Evolutionary conservation across 2,797 vertebrate species (phyloP), one percentile per base, ranked within the genome.

Genomic region (Borostomias antarcticus): DNA sequence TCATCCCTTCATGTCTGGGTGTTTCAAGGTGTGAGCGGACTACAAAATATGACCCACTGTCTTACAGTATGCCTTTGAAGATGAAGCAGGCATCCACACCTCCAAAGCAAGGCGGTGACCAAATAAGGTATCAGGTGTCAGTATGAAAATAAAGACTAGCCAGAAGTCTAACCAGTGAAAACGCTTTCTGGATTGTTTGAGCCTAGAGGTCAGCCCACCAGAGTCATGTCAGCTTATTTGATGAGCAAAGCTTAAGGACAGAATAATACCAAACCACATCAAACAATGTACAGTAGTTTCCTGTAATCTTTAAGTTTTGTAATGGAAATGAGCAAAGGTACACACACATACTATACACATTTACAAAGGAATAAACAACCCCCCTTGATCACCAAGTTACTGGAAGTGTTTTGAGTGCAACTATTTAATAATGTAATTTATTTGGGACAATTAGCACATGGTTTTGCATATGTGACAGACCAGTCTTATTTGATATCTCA

Each of bases 151-250:
- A 5, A 6, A n/a, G 40, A 45, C n/a, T 13, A 40, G 13, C 10
- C 11, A 13, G 37, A 40, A 40, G 13, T 40, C 11, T 4, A 13
- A 4, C 11, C 37, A 40, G n/a, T 40, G 37, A 13, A 4, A 10
- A 13, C 37, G n/a, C 40, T 45, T 45, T 17, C 40, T 45, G 17
- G 40, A 0, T 45, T 13, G 4, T 17, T 45, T n/a, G n/a, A 45
- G 40, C 13, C n/a, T n/a, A 45, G 40, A 17, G 6, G 40, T 40
- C 37, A 11, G 11, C 17, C 40, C 1, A n/a, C n/a, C n/a, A n/a
- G n/a, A n/a, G n/a, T n/a, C n/a, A n/a, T n/a, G n/a, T 64, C 62
- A 26, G 50, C 23, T 32, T 52, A 32, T 53, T 33, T 26, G 19
- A 28, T 5, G 53, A 35, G 32, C 30, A 64, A 64, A 37, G 30